Evolutionary conservation across 1,140 invertebrate species (phyloP).

Genomic region (Tetraneura akinire): DNA sequence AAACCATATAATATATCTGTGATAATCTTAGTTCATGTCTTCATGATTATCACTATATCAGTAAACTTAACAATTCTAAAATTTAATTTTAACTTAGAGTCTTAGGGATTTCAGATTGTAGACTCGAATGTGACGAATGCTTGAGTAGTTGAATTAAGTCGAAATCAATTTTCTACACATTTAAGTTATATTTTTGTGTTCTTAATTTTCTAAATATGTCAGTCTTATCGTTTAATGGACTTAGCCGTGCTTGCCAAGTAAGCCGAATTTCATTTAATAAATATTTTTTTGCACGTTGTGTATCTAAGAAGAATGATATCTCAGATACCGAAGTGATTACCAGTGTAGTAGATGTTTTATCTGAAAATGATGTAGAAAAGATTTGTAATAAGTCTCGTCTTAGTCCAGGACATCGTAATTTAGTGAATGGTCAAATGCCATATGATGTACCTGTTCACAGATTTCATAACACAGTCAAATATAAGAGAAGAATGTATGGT

Average conservation of each 20-base stretch:
- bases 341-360: slow-evolving; percentile 56
- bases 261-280: background rate
- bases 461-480: slow-evolving; percentile 65
- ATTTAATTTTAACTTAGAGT: too few relatives aligned
- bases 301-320: background rate
- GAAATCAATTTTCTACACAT: too few relatives aligned
- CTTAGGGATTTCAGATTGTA: too few relatives aligned
- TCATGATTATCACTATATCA: too few relatives aligned
- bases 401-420: slow-evolving; percentile 61
- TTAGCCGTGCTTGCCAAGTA: background rate
- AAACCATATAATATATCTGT: too few relatives aligned
- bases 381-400: slow-evolving; percentile 68
- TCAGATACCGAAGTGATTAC: background rate
- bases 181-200: too few relatives aligned
- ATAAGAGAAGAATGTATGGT: slow-evolving; percentile 64
- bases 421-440: slow-evolving; percentile 61
- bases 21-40: too few relatives aligned
- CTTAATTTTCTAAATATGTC: background rate
- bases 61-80: too few relatives aligned
- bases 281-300: background rate
- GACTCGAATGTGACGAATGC: too few relatives aligned
- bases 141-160: too few relatives aligned
- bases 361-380: slow-evolving; percentile 58
- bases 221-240: background rate
- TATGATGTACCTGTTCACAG: slow-evolving; percentile 59